Evolutionary conservation across 2,888 invertebrate species (phyloP).

Genomic region (Troglohyphantes excavatus): DNA sequence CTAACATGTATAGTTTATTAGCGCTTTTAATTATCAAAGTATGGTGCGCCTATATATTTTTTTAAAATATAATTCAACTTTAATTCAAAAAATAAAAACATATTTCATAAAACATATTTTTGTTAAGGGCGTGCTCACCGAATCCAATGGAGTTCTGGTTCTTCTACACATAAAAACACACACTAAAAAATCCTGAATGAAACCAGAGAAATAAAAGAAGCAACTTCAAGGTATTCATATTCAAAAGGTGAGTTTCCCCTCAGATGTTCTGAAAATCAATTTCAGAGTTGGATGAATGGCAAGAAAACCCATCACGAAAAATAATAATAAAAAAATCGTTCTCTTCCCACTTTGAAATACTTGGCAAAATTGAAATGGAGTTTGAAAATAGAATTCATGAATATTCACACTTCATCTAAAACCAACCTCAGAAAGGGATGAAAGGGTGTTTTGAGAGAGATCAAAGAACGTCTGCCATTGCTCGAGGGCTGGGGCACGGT

Average conservation of each 20-base stretch:
- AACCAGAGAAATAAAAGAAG: too few relatives aligned
- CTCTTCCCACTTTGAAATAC: not conserved
- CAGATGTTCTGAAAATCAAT: not conserved
- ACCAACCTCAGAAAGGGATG: not conserved
- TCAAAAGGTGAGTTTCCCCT: not conserved
- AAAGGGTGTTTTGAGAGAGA: not conserved
- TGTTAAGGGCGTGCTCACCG: too few relatives aligned
- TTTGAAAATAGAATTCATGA: not conserved
- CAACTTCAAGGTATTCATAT: not conserved
- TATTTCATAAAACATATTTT: too few relatives aligned
- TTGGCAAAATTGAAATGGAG: not conserved
- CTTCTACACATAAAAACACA: too few relatives aligned
- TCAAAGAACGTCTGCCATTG: not conserved
- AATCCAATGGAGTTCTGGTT: too few relatives aligned
- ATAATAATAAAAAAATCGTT: too few relatives aligned
- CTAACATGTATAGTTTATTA: too few relatives aligned
- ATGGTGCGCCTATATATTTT: too few relatives aligned
- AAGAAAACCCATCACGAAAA: not conserved
- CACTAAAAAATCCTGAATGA: too few relatives aligned
- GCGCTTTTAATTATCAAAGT: too few relatives aligned
- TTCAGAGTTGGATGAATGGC: not conserved
- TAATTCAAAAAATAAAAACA: too few relatives aligned
- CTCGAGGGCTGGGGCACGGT: not conserved
- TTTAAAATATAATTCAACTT: too few relatives aligned
- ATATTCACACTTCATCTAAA: not conserved